These are phyloP conservation scores for Buathra laborator DNA, from an alignment of 2,888 invertebrate genomes.

Conservation along the genomic window DNA sequence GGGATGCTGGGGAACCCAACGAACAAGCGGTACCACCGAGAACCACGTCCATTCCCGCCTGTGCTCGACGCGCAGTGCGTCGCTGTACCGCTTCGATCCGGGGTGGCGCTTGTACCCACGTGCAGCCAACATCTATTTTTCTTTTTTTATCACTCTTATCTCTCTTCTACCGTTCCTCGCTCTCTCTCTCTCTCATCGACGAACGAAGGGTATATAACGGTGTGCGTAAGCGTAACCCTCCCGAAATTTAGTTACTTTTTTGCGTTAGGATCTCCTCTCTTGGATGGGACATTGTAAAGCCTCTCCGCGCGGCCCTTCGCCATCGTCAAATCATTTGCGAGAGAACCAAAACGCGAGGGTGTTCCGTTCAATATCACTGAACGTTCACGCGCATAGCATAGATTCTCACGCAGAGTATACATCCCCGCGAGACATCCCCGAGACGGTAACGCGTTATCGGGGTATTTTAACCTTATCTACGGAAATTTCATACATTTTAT, in stretches of 20 bases:
- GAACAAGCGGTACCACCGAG: conserved; percentile 10
- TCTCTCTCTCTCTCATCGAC: background rate
- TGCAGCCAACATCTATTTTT: background rate
- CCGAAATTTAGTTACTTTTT: background rate
- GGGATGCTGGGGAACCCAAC: conserved; percentile 39
- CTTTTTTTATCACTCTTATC: conserved; percentile 13
- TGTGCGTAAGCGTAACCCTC: conserved; percentile 8
- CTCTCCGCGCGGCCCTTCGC: background rate
- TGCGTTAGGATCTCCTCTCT: background rate
- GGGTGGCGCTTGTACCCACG: conserved; percentile 66
- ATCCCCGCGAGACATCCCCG: background rate
- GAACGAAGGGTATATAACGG: background rate
- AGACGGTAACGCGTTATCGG: conserved; percentile 9
- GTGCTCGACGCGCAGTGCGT: conserved; percentile 55
- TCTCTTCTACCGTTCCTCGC: background rate
- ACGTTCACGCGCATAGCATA: background rate
- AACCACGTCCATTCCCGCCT: conserved; percentile 60
- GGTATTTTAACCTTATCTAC: conserved; percentile 6
- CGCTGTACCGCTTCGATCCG: conserved; percentile 70
- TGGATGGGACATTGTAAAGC: background rate
- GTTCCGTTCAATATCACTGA: background rate
- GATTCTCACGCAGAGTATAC: background rate
- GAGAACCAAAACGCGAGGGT: background rate
- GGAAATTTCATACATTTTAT: conserved; percentile 10
- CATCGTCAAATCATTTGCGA: background rate